Evolutionary conservation across 2,888 invertebrate genomes (phyloP).

Genomic region (Eristalis arbustorum): DNA sequence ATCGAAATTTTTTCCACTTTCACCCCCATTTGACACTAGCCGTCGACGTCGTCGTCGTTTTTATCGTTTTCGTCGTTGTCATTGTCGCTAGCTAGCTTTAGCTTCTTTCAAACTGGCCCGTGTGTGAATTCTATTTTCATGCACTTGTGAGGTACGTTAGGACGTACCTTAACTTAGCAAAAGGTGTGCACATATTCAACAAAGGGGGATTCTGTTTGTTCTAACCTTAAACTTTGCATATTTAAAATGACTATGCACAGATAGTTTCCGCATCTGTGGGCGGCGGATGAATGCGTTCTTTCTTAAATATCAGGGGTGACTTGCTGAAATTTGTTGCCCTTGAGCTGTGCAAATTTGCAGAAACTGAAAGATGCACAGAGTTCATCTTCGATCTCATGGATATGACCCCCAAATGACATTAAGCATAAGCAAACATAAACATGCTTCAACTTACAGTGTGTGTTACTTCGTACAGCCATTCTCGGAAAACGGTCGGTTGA

Average conservation of each 20-base stretch:
- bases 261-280: slow-evolving; percentile 55
- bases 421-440: background rate
- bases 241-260: slow-evolving; percentile 40
- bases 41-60: slow-evolving; percentile 35
- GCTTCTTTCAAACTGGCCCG: slow-evolving; percentile 37
- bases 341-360: background rate
- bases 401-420: slow-evolving; percentile 32
- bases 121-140: slow-evolving; percentile 69
- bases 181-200: slow-evolving; percentile 25
- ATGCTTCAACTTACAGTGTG: slow-evolving; percentile 10
- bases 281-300: slow-evolving; percentile 14
- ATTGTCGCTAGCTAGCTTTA: background rate
- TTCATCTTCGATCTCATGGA: background rate
- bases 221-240: slow-evolving; percentile 65
- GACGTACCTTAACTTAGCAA: slow-evolving; percentile 29
- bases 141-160: slow-evolving; percentile 56
- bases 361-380: background rate
- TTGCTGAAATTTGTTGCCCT: slow-evolving; percentile 13
- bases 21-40: slow-evolving; percentile 68
- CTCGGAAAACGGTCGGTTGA: no score
- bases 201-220: slow-evolving; percentile 22
- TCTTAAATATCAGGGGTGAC: slow-evolving; percentile 29
- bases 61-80: background rate
- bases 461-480: background rate
- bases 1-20: slow-evolving; percentile 73